Percentiles rank a stretch among this genome's conserved stretches.
Conservation (phyloP, 2,888 invertebrate genomes). For the Leucophenga maculata region DNA sequence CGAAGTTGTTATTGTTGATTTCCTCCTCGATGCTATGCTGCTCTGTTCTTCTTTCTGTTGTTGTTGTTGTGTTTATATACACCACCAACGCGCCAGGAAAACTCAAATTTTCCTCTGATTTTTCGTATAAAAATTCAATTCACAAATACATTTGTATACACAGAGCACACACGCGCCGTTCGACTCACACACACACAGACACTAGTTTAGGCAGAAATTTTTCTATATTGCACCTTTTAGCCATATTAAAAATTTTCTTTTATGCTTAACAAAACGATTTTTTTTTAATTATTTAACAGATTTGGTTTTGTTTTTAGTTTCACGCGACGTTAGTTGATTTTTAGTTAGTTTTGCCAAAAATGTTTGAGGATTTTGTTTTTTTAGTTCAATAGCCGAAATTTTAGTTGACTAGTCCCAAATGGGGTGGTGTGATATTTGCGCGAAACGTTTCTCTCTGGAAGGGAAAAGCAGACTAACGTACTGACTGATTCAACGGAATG, state of each 20-base stretch:
- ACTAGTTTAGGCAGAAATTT: background rate
- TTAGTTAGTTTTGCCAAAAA: slow-evolving; percentile 9
- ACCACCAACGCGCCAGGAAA: background rate
- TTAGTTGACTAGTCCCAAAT: slow-evolving; percentile 56
- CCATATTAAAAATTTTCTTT: slow-evolving; percentile 52
- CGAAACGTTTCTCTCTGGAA: slow-evolving; percentile 57
- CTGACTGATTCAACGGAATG: slow-evolving; percentile 50
- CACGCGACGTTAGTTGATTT: slow-evolving; percentile 32
- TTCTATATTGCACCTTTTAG: too few species aligned
- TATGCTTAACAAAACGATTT: slow-evolving; percentile 42
- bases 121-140: too few species aligned
- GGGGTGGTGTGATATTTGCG: slow-evolving; percentile 24
- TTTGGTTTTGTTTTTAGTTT: slow-evolving; percentile 33
- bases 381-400: slow-evolving; percentile 34
- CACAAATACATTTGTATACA: too few species aligned
- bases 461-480: slow-evolving; percentile 49
- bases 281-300: slow-evolving; percentile 17
- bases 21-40: slow-evolving; percentile 30
- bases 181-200: slow-evolving; percentile 24
- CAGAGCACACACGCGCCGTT: slow-evolving; percentile 32
- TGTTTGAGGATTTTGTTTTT: slow-evolving; percentile 19
- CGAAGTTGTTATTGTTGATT: slow-evolving; percentile 26
- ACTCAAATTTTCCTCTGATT: slow-evolving; percentile 8
- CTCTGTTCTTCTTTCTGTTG: slow-evolving; percentile 34
- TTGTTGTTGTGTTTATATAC: slow-evolving; percentile 36